Conservation (phyloP, 2,113 vertebrate species). For the Chitala chitala region DNA sequence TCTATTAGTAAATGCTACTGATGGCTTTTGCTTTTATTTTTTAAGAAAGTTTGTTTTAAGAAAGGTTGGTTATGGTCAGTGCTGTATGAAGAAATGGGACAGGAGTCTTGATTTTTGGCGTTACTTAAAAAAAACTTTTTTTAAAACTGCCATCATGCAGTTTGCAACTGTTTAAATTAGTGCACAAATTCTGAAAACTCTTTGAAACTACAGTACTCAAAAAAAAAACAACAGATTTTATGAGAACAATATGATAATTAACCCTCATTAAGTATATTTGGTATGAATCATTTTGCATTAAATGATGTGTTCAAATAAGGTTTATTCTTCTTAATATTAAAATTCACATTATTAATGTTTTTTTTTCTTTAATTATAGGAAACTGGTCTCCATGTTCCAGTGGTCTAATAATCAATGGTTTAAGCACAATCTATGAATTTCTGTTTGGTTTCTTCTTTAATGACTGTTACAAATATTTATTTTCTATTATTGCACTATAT, state of each 20-base stretch:
- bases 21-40: background rate
- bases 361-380: background rate
- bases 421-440: background rate
- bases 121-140: background rate
- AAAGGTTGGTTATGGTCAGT: background rate
- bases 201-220: background rate
- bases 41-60: background rate
- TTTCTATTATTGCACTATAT: background rate
- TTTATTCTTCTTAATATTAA: conserved; percentile 17
- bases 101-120: background rate
- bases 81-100: background rate
- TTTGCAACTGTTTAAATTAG: conserved; percentile 2
- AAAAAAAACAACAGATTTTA: conserved; percentile 3
- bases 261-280: conserved; percentile 16
- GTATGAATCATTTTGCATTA: conserved; percentile 18
- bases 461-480: background rate
- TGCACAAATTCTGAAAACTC: background rate
- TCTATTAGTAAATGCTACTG: too few species aligned
- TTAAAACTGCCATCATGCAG: background rate
- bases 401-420: background rate
- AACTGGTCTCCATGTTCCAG: background rate
- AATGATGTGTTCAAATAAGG: conserved; percentile 20
- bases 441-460: background rate
- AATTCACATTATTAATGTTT: conserved; percentile 4
- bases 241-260: conserved; percentile 19